Evolutionary conservation across 35 echinoderm and acorn worm species (phyloP), one percentile per base, ranked within the genome.

Genomic region (Heliocidaris erythrogramma): DNA sequence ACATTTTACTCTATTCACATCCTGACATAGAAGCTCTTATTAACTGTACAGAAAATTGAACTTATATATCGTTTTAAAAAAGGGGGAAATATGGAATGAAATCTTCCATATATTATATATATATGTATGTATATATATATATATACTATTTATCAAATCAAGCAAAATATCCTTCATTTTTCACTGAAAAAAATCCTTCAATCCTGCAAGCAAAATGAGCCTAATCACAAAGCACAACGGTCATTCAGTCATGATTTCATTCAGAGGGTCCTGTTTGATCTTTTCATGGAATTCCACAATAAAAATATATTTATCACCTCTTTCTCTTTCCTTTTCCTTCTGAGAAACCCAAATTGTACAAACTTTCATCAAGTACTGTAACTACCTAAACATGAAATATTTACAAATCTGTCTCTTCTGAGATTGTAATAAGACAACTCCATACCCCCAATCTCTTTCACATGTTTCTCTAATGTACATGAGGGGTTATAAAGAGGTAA

Each of bases 341-440:
- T 78, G 17, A 27, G 12, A 60, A 27, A 78, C 27, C 65, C 65
- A 78, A 8, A 78, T 78, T 24, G 21, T 78, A 78, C 27, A 78
- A 78, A 78, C 18, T 78, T 78, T 78, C 27, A 78, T 78, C 27
- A n/a, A 78, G 65, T 78, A 78, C 65, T 78, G 65, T 78, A 78
- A 78, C 65, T 78, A 78, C 21, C 18, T 78, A 78, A 78, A 27
- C 65, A 78, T 78, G 65, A 78, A 78, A n/a, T 78, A 78, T 78
- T 78, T 78, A 78, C 65, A 78, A 78, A 78, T n/a, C 27, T 78
- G 65, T 78, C 18, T 78, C 65, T 78, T n/a, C 65, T 78, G 65
- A 27, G 14, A 78, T 27, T 78, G 52, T 14, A 13, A n/a, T 78
- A 24, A 78, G 21, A 18, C 27, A 78, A 78, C 18, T 78, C 21